Percentiles rank a stretch among this genome's conserved stretches.
Evolutionary conservation across 2,797 vertebrate species (phyloP).

Genomic region (Bovichtus diacanthus): DNA sequence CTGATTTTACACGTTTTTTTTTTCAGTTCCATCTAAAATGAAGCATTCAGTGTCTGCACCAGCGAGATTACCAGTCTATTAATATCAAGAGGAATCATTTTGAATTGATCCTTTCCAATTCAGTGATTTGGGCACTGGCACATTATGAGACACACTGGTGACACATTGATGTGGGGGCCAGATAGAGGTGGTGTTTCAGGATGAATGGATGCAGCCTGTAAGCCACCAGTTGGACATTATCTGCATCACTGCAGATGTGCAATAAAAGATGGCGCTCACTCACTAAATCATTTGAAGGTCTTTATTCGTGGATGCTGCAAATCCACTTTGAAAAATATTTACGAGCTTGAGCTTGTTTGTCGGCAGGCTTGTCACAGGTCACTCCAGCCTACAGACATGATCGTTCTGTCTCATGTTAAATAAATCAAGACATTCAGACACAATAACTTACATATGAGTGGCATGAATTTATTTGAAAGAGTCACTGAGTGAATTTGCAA

Average conservation of each 20-base stretch:
- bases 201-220: constrained; percentile 29
- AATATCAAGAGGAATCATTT: not conserved
- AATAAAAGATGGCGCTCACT: constrained; percentile 29
- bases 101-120: constrained; percentile 6
- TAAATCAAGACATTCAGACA: not conserved
- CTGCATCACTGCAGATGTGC: constrained; percentile 50
- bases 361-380: not conserved
- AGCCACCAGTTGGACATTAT: constrained; percentile 44
- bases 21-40: not conserved
- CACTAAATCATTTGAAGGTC: constrained; percentile 40
- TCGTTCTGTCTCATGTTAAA: not conserved
- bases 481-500: too few species aligned
- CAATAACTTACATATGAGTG: too few species aligned
- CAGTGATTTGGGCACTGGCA: not conserved
- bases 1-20: not conserved
- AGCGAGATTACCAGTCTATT: not conserved
- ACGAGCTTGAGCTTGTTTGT: not conserved
- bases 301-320: constrained; percentile 16
- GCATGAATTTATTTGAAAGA: too few species aligned
- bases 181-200: constrained; percentile 9
- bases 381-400: not conserved
- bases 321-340: constrained; percentile 12
- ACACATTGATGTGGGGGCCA: constrained; percentile 16
- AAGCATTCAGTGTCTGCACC: not conserved
- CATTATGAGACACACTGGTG: not conserved